A percentile compares a stretch with the other conserved stretches of the same genome.
These are phyloP conservation scores for Montifringilla adamsi DNA, from an alignment of 2,113 vertebrate genomes.

Conservation along the genomic window DNA sequence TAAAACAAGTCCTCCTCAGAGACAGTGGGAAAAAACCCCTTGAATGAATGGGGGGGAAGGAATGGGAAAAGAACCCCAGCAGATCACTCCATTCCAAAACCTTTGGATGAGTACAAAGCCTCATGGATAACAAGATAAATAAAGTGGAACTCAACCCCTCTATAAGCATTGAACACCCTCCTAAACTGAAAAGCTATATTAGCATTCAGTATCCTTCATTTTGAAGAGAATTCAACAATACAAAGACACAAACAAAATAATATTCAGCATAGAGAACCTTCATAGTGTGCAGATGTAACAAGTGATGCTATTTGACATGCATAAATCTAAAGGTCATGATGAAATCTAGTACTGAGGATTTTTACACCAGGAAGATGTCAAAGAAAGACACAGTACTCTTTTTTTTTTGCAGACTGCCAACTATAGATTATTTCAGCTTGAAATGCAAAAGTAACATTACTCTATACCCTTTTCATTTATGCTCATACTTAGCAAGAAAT, in stretches of 20 bases:
- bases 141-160: not conserved
- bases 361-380: not conserved
- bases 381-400: not conserved
- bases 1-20: not conserved
- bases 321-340: not conserved
- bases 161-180: not conserved
- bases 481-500: not conserved
- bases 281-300: not conserved
- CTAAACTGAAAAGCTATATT: not conserved
- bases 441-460: not conserved
- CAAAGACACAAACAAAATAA: not conserved
- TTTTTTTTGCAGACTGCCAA: not conserved
- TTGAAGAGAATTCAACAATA: not conserved
- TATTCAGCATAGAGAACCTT: not conserved
- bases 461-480: not conserved
- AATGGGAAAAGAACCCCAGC: not conserved
- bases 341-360: not conserved
- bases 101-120: not conserved
- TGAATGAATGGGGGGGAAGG: not conserved
- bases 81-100: not conserved
- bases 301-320: not conserved
- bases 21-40: not conserved
- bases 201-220: not conserved
- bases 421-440: not conserved
- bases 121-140: not conserved